Conservation (phyloP, 2,888 invertebrate species). For the Eupithecia vulgata region DNA sequence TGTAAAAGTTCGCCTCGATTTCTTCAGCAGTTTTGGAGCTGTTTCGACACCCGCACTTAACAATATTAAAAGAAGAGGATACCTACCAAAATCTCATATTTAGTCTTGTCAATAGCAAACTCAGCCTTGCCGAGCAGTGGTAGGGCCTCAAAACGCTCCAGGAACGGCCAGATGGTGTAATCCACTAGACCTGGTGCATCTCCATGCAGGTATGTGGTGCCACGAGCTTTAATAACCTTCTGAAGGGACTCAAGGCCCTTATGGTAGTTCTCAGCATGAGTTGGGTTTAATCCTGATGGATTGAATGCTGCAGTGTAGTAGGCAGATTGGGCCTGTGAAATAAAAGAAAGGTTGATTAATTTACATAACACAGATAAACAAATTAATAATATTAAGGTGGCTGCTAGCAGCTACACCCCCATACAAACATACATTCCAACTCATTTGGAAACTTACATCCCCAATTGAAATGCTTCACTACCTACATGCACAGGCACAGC, state of each 20-base stretch:
- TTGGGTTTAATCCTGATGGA: conserved; percentile 63
- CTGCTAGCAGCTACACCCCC: no score
- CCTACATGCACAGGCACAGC: no score
- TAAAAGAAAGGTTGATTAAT: conserved; percentile 5
- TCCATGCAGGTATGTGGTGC: conserved; percentile 87
- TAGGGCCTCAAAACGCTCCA: conserved; percentile 85
- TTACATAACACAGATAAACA: neutral
- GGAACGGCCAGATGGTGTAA: conserved; percentile 94
- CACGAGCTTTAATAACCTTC: conserved; percentile 85
- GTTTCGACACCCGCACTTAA: neutral
- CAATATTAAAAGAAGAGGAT: no score
- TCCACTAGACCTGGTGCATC: conserved; percentile 90
- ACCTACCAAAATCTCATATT: conserved; percentile 87
- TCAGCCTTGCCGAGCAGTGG: conserved; percentile 85
- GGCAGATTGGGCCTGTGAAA: conserved; percentile 78
- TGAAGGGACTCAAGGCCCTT: conserved; percentile 86
- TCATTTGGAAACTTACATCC: no score
- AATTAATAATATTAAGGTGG: no score
- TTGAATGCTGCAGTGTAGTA: conserved; percentile 82
- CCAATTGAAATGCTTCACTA: no score
- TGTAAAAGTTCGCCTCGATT: neutral
- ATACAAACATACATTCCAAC: no score
- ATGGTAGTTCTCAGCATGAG: conserved; percentile 78
- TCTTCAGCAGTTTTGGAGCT: neutral
- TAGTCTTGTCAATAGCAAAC: conserved; percentile 86